Conservation (phyloP, 2,888 invertebrate genomes). For the Cordilura impudica region DNA sequence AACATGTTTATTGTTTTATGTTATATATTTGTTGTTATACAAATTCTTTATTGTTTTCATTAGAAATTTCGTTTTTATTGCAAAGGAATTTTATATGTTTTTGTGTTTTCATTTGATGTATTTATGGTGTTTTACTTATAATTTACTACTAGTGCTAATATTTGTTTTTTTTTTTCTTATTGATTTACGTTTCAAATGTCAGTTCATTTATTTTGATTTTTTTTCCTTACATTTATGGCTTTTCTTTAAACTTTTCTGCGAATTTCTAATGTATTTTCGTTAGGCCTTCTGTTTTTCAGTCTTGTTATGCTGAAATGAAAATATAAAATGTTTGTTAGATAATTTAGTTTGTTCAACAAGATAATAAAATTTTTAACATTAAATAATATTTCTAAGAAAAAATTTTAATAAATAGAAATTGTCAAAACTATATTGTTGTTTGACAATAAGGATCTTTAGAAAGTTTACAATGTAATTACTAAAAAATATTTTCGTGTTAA, state of each 20-base stretch:
- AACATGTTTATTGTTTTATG: background rate
- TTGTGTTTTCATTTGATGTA: slow-evolving; percentile 23
- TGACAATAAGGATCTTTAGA: no score
- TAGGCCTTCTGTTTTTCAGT: background rate
- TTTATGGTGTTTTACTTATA: slow-evolving; percentile 51
- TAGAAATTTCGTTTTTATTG: slow-evolving; percentile 16
- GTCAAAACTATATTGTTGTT: no score
- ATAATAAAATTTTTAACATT: background rate
- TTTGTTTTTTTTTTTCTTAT: no score
- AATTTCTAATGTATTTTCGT: background rate
- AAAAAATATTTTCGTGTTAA: no score
- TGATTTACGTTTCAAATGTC: slow-evolving; percentile 9
- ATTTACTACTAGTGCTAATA: slow-evolving; percentile 52
- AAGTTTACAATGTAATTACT: no score
- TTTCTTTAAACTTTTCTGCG: no score
- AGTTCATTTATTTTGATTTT: background rate
- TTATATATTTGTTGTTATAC: background rate
- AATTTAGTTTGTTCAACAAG: background rate
- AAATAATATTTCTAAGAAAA: no score
- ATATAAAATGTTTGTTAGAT: background rate
- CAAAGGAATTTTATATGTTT: slow-evolving; percentile 34
- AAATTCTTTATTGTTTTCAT: slow-evolving; percentile 8
- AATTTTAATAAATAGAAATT: no score
- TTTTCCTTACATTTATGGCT: background rate
- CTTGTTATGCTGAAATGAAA: background rate